Base-by-base conservation (phyloP, 2,888 invertebrate genomes). In the Sturmia bella region DNA sequence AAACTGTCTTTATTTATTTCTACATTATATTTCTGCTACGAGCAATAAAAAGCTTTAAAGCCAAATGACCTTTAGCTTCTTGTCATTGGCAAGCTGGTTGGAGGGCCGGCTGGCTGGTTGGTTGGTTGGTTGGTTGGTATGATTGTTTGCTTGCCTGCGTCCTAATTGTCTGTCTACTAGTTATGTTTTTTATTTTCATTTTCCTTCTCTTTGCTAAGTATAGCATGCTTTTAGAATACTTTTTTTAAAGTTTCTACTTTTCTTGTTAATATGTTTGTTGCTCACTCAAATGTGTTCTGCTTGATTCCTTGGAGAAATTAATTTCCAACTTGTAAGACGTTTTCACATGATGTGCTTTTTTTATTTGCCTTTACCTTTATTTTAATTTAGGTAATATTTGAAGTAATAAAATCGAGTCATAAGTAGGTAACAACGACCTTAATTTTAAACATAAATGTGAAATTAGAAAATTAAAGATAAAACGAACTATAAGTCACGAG, bases 251-350 rank as follows among this genome's bases (percentile, higher is more conserved):
- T 68, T 64, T 27, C 52, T 50, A 50, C 15, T 21, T 27, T 54
- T 32, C 32, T 74, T 56, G 32, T 64, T 50, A 13, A 5, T 50
- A 43, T 52, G 68, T 50, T 37, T 61, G 17, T 15, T 75, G 45
- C 45, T 41, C 39, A 37, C 37, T 63, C 50, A 56, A n/a, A 32
- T 45, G 63, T 70, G 57, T 73, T 73, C 59, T 77, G 57, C 43
- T 56, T 80, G 81, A 86, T 85, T 88, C 88, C 88, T 87, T 83
- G 79, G 89, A 88, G 89, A 89, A 89, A 89, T 89, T 89, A 89
- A 89, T 89, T 88, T 89, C 85, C 86, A 87, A 87, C 87, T 88
- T 89, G 87, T 85, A 86, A 87, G 87, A 87, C 89, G 88, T 88
- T 89, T 86, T 87, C 80, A 82, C 80, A 84, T 85, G 83, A 79